phyloP scores from a whole-genome alignment of 23 tunicate species.

The Halocynthia aurantium region DNA sequence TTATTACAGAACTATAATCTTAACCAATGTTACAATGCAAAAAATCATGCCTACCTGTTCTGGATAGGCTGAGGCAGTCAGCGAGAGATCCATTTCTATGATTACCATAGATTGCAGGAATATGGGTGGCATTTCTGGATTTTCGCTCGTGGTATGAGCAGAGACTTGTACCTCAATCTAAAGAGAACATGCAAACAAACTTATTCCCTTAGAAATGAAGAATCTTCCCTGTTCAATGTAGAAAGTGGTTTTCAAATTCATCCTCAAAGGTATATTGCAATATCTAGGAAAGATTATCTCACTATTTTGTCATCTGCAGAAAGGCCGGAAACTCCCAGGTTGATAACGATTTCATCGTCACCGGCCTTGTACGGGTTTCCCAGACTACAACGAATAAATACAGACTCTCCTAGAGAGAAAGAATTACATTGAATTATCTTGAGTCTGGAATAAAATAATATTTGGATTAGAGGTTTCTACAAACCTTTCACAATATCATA shows the following conservation, averaged over 20 bases:
- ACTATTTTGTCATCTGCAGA: conserved; percentile 47
- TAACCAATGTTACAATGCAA: neutral
- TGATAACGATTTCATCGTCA: conserved; percentile 42
- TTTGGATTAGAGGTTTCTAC: neutral
- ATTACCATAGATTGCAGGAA: conserved; percentile 25
- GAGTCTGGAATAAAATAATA: neutral
- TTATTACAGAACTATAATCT: no score
- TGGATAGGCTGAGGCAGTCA: conserved; percentile 24
- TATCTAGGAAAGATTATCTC: neutral
- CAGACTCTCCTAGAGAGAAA: conserved; percentile 28
- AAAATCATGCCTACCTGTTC: conserved; percentile 29
- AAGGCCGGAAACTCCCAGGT: conserved; percentile 30
- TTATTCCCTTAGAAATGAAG: neutral
- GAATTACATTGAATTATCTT: neutral
- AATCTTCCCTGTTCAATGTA: neutral
- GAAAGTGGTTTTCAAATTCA: neutral
- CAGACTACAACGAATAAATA: conserved; percentile 42
- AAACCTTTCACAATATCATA: conserved; percentile 10
- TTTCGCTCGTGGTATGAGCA: conserved; percentile 38
- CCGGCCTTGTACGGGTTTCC: conserved; percentile 72
- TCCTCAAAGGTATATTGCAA: neutral
- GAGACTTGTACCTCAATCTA: conserved; percentile 38
- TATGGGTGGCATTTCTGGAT: conserved; percentile 35
- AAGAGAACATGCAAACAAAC: neutral
- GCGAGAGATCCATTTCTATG: conserved; percentile 15